These are phyloP conservation scores for Anthoscopus minutus DNA, from an alignment of 2,113 vertebrate genomes.

Conservation along the genomic window DNA sequence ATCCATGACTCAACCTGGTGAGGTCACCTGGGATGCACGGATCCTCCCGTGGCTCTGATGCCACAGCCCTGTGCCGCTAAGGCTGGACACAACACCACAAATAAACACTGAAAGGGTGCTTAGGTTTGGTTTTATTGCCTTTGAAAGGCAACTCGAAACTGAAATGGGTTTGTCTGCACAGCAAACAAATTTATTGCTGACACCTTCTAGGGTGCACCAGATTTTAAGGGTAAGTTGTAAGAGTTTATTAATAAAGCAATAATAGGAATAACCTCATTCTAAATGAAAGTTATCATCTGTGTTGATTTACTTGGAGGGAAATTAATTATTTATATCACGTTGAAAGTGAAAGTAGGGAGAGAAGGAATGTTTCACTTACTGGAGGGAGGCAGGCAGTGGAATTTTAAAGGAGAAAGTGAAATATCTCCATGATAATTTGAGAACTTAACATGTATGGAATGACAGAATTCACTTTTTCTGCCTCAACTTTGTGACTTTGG, in stretches of 20 bases:
- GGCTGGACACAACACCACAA: accelerated
- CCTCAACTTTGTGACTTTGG: not conserved
- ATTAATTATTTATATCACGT: accelerated
- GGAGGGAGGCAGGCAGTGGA: not conserved
- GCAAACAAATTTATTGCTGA: too few species aligned
- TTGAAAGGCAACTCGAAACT: not conserved
- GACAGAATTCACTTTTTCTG: not conserved
- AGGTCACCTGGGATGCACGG: not conserved
- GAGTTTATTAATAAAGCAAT: not conserved
- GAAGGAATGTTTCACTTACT: accelerated
- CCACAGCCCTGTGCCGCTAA: accelerated
- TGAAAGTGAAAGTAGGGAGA: not conserved
- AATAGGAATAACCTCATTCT: not conserved
- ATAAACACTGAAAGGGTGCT: accelerated
- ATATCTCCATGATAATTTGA: not conserved
- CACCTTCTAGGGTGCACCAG: not conserved
- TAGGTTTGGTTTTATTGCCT: not conserved
- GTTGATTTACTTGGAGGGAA: not conserved
- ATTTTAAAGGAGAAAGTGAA: not conserved
- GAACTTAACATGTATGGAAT: accelerated
- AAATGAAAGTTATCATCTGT: not conserved
- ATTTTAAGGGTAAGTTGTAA: not conserved
- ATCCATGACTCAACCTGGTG: accelerated
- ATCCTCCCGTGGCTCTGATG: accelerated
- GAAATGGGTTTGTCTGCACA: not conserved